Conservation (phyloP, 2,888 invertebrate genomes). For the Philereme transversata region DNA sequence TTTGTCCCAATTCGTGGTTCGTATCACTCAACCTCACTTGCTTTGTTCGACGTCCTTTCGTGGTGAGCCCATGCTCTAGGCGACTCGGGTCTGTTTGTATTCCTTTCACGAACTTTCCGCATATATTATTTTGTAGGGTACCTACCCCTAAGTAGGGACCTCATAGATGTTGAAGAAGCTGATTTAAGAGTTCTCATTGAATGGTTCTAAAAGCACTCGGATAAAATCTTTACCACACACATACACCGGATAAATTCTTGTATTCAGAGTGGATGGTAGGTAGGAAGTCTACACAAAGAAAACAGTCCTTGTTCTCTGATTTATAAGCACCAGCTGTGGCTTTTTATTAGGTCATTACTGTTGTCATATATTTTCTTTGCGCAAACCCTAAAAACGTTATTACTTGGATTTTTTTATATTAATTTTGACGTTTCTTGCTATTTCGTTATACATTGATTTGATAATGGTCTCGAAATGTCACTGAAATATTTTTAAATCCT, state of each 20-base stretch:
- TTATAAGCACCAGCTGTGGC: slow-evolving; percentile 35
- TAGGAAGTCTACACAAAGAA: slow-evolving; percentile 9
- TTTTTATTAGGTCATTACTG: slow-evolving; percentile 39
- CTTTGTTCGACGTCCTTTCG: slow-evolving; percentile 70
- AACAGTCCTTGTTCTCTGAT: slow-evolving; percentile 16
- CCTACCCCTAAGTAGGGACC: slow-evolving; percentile 42
- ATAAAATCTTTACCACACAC: slow-evolving; percentile 54
- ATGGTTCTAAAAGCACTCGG: slow-evolving; percentile 60
- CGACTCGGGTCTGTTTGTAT: slow-evolving; percentile 72
- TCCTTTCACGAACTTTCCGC: slow-evolving; percentile 77
- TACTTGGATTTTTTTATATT: background rate
- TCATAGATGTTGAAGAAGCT: slow-evolving; percentile 66
- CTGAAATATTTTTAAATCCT: no score
- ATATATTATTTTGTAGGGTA: slow-evolving; percentile 75
- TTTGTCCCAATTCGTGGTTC: slow-evolving; percentile 48
- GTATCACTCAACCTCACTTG: slow-evolving; percentile 57
- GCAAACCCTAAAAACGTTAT: slow-evolving; percentile 7
- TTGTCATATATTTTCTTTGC: slow-evolving; percentile 18
- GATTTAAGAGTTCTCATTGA: slow-evolving; percentile 74
- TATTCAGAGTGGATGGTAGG: slow-evolving; percentile 14
- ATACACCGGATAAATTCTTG: slow-evolving; percentile 39
- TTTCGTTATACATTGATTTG: no score
- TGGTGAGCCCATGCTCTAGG: slow-evolving; percentile 62
- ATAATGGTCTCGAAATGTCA: no score
- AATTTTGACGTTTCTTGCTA: no score